Evolutionary conservation across 2,113 vertebrate species (phyloP), one percentile per base, ranked within the genome.

Genomic region (Boleophthalmus pectinirostris): DNA sequence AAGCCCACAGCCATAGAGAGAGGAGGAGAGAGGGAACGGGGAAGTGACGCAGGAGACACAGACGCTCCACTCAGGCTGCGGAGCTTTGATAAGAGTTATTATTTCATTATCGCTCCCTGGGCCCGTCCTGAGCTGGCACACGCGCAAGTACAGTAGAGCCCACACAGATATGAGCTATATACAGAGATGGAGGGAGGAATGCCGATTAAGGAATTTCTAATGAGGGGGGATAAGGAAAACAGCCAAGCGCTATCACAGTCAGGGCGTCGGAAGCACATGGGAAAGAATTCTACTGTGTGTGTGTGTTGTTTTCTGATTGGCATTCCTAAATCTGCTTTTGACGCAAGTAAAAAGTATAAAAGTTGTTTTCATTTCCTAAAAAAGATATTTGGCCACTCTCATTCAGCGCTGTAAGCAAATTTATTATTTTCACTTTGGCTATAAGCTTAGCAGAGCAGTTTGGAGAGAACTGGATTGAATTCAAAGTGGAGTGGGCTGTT

Each of bases 51-150:
- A 73, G 72, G 57, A 79, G 77, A 84, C 78, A 77, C 80, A 75
- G 68, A 80, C 66, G 82, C 86, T 85, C 75, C 76, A 79, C 84
- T 90, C 82, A 75, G 79, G 87, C 88, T 90, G 90, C 85, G 82
- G 86, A 61, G 81, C 77, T 83, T 90, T 89, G 93, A 94, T 92
- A 92, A 93, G 89, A 87, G 78, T 89, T 90, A 90, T 92, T 92
- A 91, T 93, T 93, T 91, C 86, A 93, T 91, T 92, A 91, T 88
- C 89, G 89, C 80, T 88, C 87, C 72, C 82, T 82, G 82, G 85
- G 87, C 85, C 79, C 74, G 84, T 88, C 83, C 84, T 86, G 84
- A 82, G 79, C 84, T 87, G 79, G 82, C 73, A 83, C 74, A 67
- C 78, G 69, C 81, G 49, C 58, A 82, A 33, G 58, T 20, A 64